A percentile compares a stretch with the other conserved stretches of the same genome.
Conservation (phyloP, 1,140 invertebrate genomes). For the Doryteuthis pealeii region DNA sequence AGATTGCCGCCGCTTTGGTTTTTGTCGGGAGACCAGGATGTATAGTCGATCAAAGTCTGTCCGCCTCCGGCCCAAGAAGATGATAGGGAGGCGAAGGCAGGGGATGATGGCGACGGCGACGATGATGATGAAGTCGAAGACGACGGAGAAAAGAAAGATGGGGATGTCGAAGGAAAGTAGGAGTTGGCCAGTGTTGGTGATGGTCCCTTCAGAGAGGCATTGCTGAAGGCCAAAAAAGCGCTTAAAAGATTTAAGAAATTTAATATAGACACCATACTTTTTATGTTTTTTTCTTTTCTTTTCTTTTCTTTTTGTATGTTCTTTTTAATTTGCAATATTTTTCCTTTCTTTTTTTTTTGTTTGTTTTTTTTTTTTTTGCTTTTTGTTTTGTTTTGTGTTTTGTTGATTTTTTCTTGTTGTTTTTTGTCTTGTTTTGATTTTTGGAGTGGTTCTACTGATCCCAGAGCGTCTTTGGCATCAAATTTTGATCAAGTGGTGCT, state of each 20-base stretch:
- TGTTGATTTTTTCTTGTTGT: no score
- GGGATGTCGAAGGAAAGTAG: background rate
- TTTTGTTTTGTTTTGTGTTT: no score
- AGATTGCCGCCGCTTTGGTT: constrained; percentile 60
- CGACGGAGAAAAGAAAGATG: background rate
- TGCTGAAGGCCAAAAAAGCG: background rate
- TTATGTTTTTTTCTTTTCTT: no score
- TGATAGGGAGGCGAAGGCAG: background rate
- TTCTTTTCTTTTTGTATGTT: no score
- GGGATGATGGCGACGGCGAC: background rate
- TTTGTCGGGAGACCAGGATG: constrained; percentile 34
- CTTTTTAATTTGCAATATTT: no score
- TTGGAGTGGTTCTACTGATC: no score
- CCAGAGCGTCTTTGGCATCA: no score
- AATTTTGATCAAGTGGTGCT: no score
- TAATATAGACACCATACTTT: constrained; percentile 11
- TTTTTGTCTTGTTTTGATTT: no score
- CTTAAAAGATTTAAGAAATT: constrained; percentile 1
- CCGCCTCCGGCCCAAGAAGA: background rate
- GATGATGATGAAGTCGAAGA: no score
- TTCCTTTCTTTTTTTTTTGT: no score
- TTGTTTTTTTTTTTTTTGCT: no score
- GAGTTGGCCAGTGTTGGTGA: background rate
- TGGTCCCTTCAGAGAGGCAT: background rate
- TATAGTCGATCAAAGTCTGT: constrained; percentile 34